phyloP scores from a whole-genome alignment of 2,888 invertebrate genomes.

The Acanthococcus lagerstroemiae region DNA sequence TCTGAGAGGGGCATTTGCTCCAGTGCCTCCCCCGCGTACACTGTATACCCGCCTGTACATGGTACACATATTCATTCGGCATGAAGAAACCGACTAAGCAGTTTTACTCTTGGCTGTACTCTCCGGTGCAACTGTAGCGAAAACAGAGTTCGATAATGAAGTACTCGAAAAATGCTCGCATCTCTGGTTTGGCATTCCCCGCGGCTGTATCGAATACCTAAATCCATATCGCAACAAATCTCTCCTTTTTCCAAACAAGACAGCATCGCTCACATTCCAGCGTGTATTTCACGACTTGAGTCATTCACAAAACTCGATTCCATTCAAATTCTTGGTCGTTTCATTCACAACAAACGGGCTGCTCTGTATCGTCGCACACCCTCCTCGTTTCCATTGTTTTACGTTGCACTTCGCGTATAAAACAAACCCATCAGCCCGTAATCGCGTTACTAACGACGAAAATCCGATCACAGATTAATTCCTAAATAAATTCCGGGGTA shows the following conservation, averaged over 20 bases:
- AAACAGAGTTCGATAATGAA: too few species aligned
- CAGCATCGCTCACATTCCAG: background rate
- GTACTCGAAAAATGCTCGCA: too few species aligned
- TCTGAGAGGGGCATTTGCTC: too few species aligned
- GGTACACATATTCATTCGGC: too few species aligned
- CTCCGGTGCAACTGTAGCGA: too few species aligned
- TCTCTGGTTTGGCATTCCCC: too few species aligned
- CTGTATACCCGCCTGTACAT: too few species aligned
- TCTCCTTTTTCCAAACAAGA: background rate
- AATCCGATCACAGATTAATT: conserved; percentile 21
- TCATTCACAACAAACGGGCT: background rate
- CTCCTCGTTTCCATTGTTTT: background rate
- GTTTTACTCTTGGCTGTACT: too few species aligned
- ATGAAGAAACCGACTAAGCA: too few species aligned
- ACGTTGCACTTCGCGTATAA: background rate
- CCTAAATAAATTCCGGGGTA: conserved; percentile 3
- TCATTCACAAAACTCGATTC: background rate
- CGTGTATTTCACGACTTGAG: too few species aligned
- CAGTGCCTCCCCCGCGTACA: too few species aligned
- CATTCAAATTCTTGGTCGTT: background rate
- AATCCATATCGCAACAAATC: background rate
- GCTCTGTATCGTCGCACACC: background rate
- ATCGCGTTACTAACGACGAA: conserved; percentile 7
- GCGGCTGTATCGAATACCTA: too few species aligned
- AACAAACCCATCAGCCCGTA: background rate